Conservation (phyloP, 1,140 invertebrate species). For the Harlomillsia oculata region DNA sequence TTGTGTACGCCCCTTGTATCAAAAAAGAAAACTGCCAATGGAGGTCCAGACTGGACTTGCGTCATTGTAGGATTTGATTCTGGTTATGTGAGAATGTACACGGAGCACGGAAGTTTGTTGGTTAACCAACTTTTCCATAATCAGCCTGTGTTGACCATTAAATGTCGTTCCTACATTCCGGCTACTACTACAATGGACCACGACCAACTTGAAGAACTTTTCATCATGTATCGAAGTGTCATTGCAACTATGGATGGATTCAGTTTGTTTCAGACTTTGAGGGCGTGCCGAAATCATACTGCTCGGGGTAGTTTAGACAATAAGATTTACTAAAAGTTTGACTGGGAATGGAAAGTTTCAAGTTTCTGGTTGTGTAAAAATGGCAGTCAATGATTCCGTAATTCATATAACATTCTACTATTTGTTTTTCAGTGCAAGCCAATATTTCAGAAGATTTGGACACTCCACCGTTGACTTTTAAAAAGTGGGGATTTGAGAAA, state of each 20-base stretch:
- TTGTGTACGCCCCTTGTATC: slow-evolving; percentile 55
- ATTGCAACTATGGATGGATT: slow-evolving; percentile 74
- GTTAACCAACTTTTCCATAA: slow-evolving; percentile 75
- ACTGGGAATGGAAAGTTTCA: not conserved
- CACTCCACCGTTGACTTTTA: slow-evolving; percentile 52
- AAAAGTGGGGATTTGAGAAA: slow-evolving; percentile 80
- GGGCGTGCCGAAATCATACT: slow-evolving; percentile 67
- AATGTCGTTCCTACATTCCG: slow-evolving; percentile 65
- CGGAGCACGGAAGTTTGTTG: slow-evolving; percentile 69
- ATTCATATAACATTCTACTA: not conserved
- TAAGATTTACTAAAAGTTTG: not conserved
- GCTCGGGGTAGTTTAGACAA: slow-evolving; percentile 54
- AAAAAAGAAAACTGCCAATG: slow-evolving; percentile 51
- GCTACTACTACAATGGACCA: slow-evolving; percentile 47
- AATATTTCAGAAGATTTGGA: slow-evolving; percentile 54
- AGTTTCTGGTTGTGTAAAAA: not conserved
- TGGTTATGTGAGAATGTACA: slow-evolving; percentile 78
- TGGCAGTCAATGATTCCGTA: not conserved
- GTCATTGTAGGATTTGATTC: slow-evolving; percentile 74
- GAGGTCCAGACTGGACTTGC: slow-evolving; percentile 85
- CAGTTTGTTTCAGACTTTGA: slow-evolving; percentile 68
- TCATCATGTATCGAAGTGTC: slow-evolving; percentile 63
- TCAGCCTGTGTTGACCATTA: slow-evolving; percentile 65
- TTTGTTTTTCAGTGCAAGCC: slow-evolving; percentile 53
- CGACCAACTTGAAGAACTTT: slow-evolving; percentile 66